Conservation (phyloP, 2,113 vertebrate species). For the Mystacornis crossleyi region DNA sequence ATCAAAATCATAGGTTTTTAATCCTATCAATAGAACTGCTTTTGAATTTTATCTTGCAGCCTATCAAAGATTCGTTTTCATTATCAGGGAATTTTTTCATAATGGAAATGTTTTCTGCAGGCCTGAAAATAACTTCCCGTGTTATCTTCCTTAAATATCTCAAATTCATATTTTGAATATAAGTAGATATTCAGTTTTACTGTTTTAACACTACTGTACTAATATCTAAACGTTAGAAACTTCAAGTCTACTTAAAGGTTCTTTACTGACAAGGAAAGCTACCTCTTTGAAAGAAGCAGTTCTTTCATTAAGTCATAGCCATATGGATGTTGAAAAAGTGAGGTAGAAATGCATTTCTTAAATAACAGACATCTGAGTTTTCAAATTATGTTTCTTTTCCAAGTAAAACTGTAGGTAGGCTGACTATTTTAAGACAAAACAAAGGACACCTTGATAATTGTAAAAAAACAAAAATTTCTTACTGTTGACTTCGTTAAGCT, state of each 20-base stretch:
- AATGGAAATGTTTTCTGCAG: background rate
- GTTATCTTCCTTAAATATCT: slow-evolving; percentile 13
- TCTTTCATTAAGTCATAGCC: background rate
- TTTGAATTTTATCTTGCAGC: slow-evolving; percentile 50
- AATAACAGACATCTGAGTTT: background rate
- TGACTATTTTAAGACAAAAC: background rate
- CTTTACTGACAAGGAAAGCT: background rate
- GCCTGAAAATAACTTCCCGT: background rate
- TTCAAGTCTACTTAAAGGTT: background rate
- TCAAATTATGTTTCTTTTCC: background rate
- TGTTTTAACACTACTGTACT: background rate
- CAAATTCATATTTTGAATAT: background rate
- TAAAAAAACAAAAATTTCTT: background rate
- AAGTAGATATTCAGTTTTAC: slow-evolving; percentile 15
- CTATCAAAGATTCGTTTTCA: slow-evolving; percentile 29
- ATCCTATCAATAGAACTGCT: background rate
- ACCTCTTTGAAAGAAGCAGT: background rate
- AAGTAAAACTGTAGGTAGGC: background rate
- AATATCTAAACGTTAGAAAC: background rate
- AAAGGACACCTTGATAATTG: background rate
- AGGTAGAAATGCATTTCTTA: background rate
- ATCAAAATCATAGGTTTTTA: slow-evolving; percentile 21
- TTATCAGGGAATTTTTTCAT: slow-evolving; percentile 22
- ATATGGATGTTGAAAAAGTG: background rate
- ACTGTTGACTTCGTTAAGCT: background rate